Conservation (phyloP, 1,140 invertebrate species). For the Harpegnathos saltator region DNA sequence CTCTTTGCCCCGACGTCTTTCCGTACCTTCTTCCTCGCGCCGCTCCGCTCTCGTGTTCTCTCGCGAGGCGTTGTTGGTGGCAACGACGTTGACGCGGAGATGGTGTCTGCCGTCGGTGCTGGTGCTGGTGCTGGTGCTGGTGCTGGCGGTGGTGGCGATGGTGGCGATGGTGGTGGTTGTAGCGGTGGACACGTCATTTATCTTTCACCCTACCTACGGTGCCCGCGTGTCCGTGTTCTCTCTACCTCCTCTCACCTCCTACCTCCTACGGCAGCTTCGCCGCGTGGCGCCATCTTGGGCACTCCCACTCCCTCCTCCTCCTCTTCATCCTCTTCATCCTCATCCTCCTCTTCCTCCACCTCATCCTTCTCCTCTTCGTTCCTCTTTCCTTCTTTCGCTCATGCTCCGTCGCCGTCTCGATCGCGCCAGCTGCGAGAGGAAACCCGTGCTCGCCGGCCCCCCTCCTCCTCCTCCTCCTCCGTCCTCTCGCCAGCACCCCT, state of each 20-base stretch:
- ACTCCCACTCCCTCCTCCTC: slow-evolving; percentile 78
- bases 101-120: slow-evolving; percentile 29
- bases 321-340: slow-evolving; percentile 62
- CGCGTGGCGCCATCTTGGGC: slow-evolving; percentile 81
- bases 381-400: slow-evolving; percentile 62
- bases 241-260: slow-evolving; percentile 67
- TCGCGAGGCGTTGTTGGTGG: slow-evolving; percentile 71
- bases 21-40: slow-evolving; percentile 63
- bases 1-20: slow-evolving; percentile 73
- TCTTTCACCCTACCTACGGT: slow-evolving; percentile 83
- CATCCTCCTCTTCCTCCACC: slow-evolving; percentile 5
- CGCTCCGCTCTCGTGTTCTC: slow-evolving; percentile 76
- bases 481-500: slow-evolving; percentile 38
- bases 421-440: slow-evolving; percentile 34
- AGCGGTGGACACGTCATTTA: slow-evolving; percentile 85
- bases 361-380: not conserved
- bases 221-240: slow-evolving; percentile 66
- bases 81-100: slow-evolving; percentile 58
- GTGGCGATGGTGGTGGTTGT: slow-evolving; percentile 75
- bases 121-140: slow-evolving; percentile 68
- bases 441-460: slow-evolving; percentile 29
- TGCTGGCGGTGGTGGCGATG: slow-evolving; percentile 81
- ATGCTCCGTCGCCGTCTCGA: slow-evolving; percentile 50
- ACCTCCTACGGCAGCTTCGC: slow-evolving; percentile 65
- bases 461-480: slow-evolving; percentile 10